Base-by-base conservation (phyloP, 2,113 vertebrate species). In the Ailuropoda melanoleuca region DNA sequence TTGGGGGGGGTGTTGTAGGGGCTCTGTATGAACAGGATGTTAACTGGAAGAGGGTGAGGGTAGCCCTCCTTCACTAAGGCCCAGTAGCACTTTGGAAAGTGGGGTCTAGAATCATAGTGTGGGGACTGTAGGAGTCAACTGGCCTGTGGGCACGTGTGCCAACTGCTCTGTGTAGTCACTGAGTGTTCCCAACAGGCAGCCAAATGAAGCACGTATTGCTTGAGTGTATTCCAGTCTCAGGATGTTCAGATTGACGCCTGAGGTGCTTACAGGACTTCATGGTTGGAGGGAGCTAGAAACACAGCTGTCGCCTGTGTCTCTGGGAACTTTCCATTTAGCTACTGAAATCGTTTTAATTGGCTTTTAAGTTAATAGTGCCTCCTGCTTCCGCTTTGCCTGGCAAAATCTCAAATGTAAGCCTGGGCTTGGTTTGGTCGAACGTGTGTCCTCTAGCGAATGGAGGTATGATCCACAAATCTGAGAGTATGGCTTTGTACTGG, bases 291-390 rank as follows among this genome's bases (percentile, higher is more conserved):
- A 66, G 31, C 24, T 85, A 72, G 34, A 92, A 88, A 74, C 34
- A 56, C 50, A 55, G 39, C 62, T 92, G 70, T 84, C 21, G 12
- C 21, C 21, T 56, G 10, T 75, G 68, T 91, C 31, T 94, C 60
- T 70, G 81, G 34, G 39, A 86, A 93, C 58, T 77, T 90, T 91
- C 24, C 87, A 18, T 60, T 39, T 58, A 93, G 70, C 68, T 78
- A 93, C 90, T 95, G 24, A 74, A 90, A 77, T 58, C 14, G 53
- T 89, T 89, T 87, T 8, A 86, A 37, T 10, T 90, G 26, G 64
- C 34, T 96, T 96, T 94, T 75, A 85, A 90, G 82, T 81, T 64
- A 94, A 81, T 85, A 66, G 83, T 81, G 62, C 39, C 88, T 91
- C 70, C 23, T 91, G 31, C 58, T 90, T 17, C 48, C 8, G 23